Evolutionary conservation across 2,888 invertebrate species (phyloP), one percentile per base, ranked within the genome.

Genomic region (Linyphia triangularis): DNA sequence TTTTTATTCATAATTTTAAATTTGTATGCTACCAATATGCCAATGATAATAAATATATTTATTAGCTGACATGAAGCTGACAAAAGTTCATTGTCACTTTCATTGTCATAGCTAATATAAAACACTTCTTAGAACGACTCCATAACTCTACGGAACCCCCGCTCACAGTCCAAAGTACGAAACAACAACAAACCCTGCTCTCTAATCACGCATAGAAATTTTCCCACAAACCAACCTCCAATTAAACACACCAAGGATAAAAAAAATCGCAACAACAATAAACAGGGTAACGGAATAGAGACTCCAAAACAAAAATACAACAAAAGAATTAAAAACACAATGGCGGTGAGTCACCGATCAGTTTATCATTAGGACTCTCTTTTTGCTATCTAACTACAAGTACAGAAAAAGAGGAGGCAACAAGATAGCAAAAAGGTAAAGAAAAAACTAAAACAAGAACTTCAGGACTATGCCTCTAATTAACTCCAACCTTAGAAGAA

Each of bases 361-460:
- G 75, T 88, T 88, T 82, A 82, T 82, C 81, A 88, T 88, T 88
- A 88, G 81, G 81, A 43, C 70, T 33, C 63, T n/a, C 72, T 85
- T 85, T 85, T 85, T 85, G 85, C 70, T 78, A 78, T 78, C 77
- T 63, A 79, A 43, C 78, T 51, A 61, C 70, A 70, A 81, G 33
- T 26, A 63, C 22, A 69, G 19, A 81, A 51, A 72, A 69, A 85
- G 22, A 57, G 61, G 33, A 26, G 19, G 16, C 30, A 22, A 51
- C 3, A 24, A 67, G 33, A 59, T 13, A 28, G 22, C 24, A 26
- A 67, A 70, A 70, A 37, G n/a, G n/a, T n/a, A n/a, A n/a, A n/a
- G n/a, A 67, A 51, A 63, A 65, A 59, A 2, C 28, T 16, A 59
- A 72, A 26, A 43, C n/a, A 69, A 67, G 57, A 69, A 57, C 24